Evolutionary conservation across 2,797 vertebrate genomes (phyloP).

Genomic region (Neosalanx taihuensis): DNA sequence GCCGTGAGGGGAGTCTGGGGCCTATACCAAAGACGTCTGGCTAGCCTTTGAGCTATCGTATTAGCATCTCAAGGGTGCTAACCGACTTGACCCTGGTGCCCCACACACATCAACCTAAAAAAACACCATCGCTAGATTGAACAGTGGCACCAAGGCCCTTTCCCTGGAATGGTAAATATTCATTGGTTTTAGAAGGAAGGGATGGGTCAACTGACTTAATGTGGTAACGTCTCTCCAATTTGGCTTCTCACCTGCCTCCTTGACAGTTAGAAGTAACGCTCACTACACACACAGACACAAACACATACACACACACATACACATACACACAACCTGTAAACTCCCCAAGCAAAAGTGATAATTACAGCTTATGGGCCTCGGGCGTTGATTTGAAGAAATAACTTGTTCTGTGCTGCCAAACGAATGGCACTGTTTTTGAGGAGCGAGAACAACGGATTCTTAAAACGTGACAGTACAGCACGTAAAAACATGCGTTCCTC

Average conservation of each 20-base stretch:
- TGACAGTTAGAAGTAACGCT: not conserved
- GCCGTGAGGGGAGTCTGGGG: slow-evolving; percentile 14
- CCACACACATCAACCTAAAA: slow-evolving; percentile 21
- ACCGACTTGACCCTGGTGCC: slow-evolving; percentile 2
- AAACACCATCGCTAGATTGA: slow-evolving; percentile 26
- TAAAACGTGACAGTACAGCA: not conserved
- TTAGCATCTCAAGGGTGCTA: slow-evolving; percentile 34
- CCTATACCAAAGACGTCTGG: slow-evolving; percentile 10
- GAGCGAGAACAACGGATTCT: not conserved
- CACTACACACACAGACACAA: slow-evolving; percentile 6
- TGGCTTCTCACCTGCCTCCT: not conserved
- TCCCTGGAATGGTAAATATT: slow-evolving; percentile 35
- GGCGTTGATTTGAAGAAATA: not conserved
- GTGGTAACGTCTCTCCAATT: too few relatives aligned
- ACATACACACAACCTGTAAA: slow-evolving; percentile 14
- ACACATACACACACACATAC: too few relatives aligned
- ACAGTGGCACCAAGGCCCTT: not conserved
- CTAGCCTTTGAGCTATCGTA: slow-evolving; percentile 32
- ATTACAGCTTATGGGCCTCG: slow-evolving; percentile 10
- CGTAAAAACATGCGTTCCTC: not conserved
- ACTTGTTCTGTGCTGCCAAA: slow-evolving; percentile 14
- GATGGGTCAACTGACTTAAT: slow-evolving; percentile 3
- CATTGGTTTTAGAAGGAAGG: slow-evolving; percentile 8
- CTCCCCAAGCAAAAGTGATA: slow-evolving; percentile 14
- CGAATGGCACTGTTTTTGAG: slow-evolving; percentile 4